These are phyloP conservation scores for Athalia cordata DNA, from an alignment of 2,888 invertebrate genomes.

Conservation along the genomic window DNA sequence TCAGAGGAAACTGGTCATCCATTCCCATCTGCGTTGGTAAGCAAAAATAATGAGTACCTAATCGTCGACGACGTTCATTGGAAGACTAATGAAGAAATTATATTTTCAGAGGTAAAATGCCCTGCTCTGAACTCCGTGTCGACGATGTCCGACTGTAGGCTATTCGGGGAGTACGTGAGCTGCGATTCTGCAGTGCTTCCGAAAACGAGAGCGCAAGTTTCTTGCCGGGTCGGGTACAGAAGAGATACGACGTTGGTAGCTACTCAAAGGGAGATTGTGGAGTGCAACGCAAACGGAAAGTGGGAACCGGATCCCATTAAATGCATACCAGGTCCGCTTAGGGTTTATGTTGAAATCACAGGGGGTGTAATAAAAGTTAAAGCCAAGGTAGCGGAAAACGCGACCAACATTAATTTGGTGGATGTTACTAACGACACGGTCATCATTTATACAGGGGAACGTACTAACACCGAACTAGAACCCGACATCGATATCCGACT, in stretches of 20 bases:
- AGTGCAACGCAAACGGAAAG: constrained; percentile 62
- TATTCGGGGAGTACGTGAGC: constrained; percentile 53
- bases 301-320: constrained; percentile 69
- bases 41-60: constrained; percentile 8
- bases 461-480: constrained; percentile 37
- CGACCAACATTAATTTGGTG: constrained; percentile 49
- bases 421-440: constrained; percentile 55
- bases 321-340: constrained; percentile 68
- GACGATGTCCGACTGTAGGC: constrained; percentile 51
- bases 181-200: constrained; percentile 59
- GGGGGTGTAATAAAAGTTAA: constrained; percentile 49
- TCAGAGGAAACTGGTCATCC: constrained; percentile 61
- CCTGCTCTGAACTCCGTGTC: constrained; percentile 58
- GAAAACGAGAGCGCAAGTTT: constrained; percentile 59
- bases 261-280: constrained; percentile 54
- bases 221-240: constrained; percentile 63
- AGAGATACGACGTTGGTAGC: constrained; percentile 53
- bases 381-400: constrained; percentile 42
- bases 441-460: constrained; percentile 50
- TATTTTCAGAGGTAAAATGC: constrained; percentile 64
- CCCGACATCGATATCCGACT: constrained; percentile 55
- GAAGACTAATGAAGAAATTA: background rate
- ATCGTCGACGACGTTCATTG: background rate
- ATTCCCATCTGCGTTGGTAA: constrained; percentile 63
- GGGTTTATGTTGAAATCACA: constrained; percentile 61